Evolutionary conservation across 1,140 invertebrate genomes (phyloP).

Genomic region (Potamilus streckersoni): DNA sequence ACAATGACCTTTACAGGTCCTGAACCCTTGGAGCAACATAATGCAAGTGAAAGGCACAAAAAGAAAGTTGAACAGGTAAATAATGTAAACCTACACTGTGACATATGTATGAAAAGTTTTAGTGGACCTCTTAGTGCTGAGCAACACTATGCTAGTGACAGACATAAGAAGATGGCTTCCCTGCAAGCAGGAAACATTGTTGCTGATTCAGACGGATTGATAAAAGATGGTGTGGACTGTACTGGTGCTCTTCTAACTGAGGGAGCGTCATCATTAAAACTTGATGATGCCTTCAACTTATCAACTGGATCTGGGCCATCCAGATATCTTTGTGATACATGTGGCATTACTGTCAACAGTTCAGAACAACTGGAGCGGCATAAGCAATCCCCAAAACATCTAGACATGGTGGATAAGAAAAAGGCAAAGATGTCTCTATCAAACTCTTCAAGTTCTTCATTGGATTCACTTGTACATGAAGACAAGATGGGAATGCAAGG

Average conservation of each 20-base stretch:
- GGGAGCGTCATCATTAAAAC: background rate
- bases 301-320: conserved; percentile 15
- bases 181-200: background rate
- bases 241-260: background rate
- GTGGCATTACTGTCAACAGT: conserved; percentile 46
- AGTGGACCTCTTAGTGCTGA: conserved; percentile 49
- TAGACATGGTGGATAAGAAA: conserved; percentile 17
- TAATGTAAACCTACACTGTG: conserved; percentile 36
- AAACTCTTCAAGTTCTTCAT: background rate
- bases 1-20: conserved; percentile 36
- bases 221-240: background rate
- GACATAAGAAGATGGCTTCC: conserved; percentile 39
- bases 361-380: conserved; percentile 45
- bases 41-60: conserved; percentile 38
- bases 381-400: conserved; percentile 43
- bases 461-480: conserved; percentile 3
- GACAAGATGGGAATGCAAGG: conserved; percentile 5
- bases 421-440: background rate
- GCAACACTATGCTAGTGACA: conserved; percentile 48
- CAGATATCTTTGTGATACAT: conserved; percentile 49
- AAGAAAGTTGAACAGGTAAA: conserved; percentile 21
- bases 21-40: conserved; percentile 42
- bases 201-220: background rate
- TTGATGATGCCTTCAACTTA: conserved; percentile 2
- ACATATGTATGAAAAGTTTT: conserved; percentile 46